Evolutionary conservation across 2,113 vertebrate species (phyloP).

Genomic region (Rattus rattus): DNA sequence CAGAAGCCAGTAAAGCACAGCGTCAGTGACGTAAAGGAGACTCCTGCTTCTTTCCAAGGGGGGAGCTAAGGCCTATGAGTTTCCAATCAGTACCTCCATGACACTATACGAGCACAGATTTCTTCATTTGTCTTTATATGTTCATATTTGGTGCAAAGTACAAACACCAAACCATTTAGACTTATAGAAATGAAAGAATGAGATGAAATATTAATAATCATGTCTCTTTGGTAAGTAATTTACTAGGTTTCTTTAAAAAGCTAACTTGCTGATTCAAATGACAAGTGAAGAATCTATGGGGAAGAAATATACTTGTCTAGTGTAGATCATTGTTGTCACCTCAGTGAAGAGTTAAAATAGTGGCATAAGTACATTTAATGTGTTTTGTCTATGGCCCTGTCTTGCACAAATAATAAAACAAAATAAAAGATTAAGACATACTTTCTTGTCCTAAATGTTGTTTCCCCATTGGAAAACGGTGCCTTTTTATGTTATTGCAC

Average conservation of each 20-base stretch:
- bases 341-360: neutral
- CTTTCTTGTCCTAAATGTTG: neutral
- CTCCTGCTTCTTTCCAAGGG: neutral
- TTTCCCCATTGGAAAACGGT: neutral
- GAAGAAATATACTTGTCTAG: neutral
- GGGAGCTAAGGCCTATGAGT: neutral
- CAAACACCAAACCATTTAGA: neutral
- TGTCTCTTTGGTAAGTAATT: neutral
- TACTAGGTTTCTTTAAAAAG: neutral
- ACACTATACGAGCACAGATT: neutral
- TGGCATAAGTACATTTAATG: neutral
- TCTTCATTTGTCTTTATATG: conserved; percentile 29
- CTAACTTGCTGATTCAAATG: neutral
- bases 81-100: neutral
- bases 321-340: neutral
- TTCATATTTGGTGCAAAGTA: neutral
- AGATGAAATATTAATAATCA: neutral
- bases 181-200: neutral
- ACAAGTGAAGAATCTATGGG: neutral
- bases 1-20: neutral
- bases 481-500: neutral
- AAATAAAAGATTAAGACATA: neutral
- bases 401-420: neutral
- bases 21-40: neutral
- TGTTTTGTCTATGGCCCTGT: neutral